phyloP scores from a whole-genome alignment of 2,797 vertebrate genomes.

The Pristis pectinata region DNA sequence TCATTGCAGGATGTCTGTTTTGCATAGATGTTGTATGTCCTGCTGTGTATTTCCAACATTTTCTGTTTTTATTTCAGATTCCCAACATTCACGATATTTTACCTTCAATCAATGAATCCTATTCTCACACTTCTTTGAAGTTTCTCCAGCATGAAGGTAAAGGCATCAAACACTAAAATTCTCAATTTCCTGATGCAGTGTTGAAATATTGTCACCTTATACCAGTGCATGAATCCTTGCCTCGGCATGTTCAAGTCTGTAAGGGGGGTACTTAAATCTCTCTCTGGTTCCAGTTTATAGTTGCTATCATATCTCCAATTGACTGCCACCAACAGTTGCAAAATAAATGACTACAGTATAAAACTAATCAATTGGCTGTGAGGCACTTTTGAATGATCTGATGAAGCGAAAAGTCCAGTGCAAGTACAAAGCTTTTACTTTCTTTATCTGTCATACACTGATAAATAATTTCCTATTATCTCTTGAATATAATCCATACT shows the following conservation, averaged over 20 bases:
- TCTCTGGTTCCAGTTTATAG: background rate
- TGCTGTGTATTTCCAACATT: too few species aligned
- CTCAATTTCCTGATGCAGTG: background rate
- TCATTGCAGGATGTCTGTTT: background rate
- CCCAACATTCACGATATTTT: too few species aligned
- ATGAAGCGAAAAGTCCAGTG: background rate
- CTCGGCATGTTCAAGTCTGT: background rate
- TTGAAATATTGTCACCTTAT: background rate
- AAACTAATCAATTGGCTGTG: background rate
- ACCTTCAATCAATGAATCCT: too few species aligned
- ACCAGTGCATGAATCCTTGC: background rate
- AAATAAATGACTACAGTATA: background rate
- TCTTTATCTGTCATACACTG: background rate
- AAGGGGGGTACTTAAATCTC: background rate
- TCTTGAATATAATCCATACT: background rate
- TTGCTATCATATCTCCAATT: background rate
- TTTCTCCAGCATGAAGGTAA: background rate
- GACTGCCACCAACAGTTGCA: background rate
- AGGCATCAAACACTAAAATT: background rate
- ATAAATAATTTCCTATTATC: background rate
- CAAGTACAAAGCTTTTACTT: background rate
- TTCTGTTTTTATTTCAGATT: too few species aligned
- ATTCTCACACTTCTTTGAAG: too few species aligned
- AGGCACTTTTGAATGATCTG: background rate
- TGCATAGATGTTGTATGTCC: too few species aligned